These are phyloP conservation scores for Hyperoplus lanceolatus DNA, from an alignment of 2,797 vertebrate genomes.

Conservation along the genomic window DNA sequence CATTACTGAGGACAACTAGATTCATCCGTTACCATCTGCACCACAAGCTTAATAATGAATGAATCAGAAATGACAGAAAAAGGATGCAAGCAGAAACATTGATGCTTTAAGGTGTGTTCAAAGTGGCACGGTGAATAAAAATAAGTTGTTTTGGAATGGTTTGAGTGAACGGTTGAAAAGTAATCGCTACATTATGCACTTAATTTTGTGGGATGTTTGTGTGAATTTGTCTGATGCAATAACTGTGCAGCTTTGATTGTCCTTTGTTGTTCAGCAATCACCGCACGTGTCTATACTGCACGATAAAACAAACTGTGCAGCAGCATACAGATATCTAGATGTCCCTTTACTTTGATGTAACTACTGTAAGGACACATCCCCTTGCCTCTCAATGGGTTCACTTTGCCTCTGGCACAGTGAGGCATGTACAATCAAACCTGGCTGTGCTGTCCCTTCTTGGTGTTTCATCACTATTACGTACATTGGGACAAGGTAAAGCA, in stretches of 20 bases:
- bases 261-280: constrained; percentile 23
- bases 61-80: not conserved
- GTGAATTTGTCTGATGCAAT: constrained; percentile 15
- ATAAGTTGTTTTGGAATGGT: not conserved
- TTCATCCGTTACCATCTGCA: constrained; percentile 23
- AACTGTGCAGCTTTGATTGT: constrained; percentile 17
- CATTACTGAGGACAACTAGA: constrained; percentile 27
- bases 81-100: not conserved
- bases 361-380: constrained; percentile 7
- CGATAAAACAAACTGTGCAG: not conserved
- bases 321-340: constrained; percentile 31
- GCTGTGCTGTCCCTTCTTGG: constrained; percentile 8
- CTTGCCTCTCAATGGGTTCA: constrained; percentile 38
- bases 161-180: constrained; percentile 1
- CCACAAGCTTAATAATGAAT: not conserved
- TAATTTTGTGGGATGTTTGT: constrained; percentile 8
- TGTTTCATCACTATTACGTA: constrained; percentile 24
- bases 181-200: constrained; percentile 9
- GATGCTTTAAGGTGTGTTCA: not conserved
- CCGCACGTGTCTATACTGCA: not conserved
- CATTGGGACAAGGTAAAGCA: not conserved
- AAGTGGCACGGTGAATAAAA: constrained; percentile 13
- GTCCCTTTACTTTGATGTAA: constrained; percentile 24
- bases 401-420: constrained; percentile 13
- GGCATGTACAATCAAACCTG: constrained; percentile 39